phyloP scores from a whole-genome alignment of 2,888 invertebrate genomes.

The Thysanoteuthis rhombus region DNA sequence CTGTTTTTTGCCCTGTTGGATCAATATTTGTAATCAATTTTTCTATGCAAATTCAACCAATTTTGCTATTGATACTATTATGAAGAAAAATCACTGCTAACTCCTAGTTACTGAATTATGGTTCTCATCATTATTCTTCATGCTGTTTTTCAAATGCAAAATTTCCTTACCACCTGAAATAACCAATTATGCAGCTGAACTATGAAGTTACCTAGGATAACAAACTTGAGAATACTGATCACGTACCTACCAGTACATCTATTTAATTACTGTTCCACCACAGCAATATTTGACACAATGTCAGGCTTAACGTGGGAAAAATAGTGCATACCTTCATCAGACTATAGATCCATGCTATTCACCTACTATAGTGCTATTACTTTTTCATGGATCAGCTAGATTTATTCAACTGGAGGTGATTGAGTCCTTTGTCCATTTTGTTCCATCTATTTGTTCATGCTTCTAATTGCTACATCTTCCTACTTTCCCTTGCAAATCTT shows the following conservation, averaged over 20 bases:
- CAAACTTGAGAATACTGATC: too few species aligned
- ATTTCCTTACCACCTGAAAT: neutral
- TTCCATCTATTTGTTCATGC: neutral
- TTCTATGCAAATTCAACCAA: too few species aligned
- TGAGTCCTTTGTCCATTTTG: neutral
- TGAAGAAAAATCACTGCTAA: neutral
- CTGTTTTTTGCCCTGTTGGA: too few species aligned
- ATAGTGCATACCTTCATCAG: too few species aligned
- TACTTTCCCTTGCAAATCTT: neutral
- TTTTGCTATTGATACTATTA: too few species aligned
- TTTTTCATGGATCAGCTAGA: neutral
- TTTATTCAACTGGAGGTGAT: neutral
- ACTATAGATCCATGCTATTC: neutral
- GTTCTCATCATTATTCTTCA: neutral
- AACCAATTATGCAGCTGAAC: neutral
- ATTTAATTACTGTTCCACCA: too few species aligned
- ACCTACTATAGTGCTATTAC: neutral
- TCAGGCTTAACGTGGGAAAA: too few species aligned
- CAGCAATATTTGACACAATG: too few species aligned
- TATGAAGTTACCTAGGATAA: too few species aligned
- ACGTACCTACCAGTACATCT: too few species aligned
- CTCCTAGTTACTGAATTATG: neutral
- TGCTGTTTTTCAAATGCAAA: neutral
- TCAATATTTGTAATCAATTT: too few species aligned
- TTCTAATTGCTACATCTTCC: neutral